phyloP scores from a whole-genome alignment of 1,140 invertebrate genomes.

The Drosophila parvula region DNA sequence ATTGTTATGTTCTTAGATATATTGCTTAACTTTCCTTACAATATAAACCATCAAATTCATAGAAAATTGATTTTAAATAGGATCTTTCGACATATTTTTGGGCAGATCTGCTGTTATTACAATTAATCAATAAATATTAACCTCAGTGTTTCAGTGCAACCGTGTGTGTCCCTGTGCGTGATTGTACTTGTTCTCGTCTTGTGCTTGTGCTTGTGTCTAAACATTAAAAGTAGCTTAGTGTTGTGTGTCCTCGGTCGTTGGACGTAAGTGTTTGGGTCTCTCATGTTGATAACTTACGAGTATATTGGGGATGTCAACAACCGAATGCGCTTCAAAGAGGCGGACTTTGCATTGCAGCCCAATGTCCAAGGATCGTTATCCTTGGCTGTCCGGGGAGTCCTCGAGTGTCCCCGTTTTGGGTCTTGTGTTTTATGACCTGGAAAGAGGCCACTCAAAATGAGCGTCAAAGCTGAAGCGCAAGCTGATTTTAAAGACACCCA shows the following conservation, averaged over 20 bases:
- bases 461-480: background rate
- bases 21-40: too few species aligned
- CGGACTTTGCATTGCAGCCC: constrained; percentile 37
- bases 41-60: too few species aligned
- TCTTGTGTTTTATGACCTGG: constrained; percentile 41
- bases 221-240: constrained; percentile 68
- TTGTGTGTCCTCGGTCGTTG: constrained; percentile 49
- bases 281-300: constrained; percentile 51
- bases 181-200: constrained; percentile 17
- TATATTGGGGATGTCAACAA: constrained; percentile 55
- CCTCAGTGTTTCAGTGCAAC: background rate
- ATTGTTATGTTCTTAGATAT: too few species aligned
- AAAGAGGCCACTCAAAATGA: constrained; percentile 36
- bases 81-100: background rate
- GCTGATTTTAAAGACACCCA: constrained; percentile 21
- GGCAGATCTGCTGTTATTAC: background rate
- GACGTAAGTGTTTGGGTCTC: constrained; percentile 46
- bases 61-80: too few species aligned
- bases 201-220: constrained; percentile 45
- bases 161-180: constrained; percentile 17
- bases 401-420: constrained; percentile 14
- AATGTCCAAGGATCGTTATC: constrained; percentile 36
- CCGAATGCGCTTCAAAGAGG: constrained; percentile 41
- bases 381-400: constrained; percentile 19
- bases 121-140: background rate